Evolutionary conservation across 2,113 vertebrate species (phyloP).

Genomic region (Fregata magnificens): DNA sequence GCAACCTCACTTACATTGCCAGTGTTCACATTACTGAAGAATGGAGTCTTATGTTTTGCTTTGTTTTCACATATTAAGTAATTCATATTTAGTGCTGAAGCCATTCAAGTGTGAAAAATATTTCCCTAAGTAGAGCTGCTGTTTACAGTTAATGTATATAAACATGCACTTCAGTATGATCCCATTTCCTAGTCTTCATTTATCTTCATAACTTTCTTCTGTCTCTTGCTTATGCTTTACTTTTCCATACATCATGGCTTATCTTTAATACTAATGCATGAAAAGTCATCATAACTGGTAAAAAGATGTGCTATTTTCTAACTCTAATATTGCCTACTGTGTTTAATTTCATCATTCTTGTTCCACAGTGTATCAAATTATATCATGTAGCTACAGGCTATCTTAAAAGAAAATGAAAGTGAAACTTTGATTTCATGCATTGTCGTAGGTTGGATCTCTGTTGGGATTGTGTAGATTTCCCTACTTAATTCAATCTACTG

Average conservation of each 20-base stretch:
- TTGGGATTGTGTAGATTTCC: neutral
- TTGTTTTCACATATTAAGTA: neutral
- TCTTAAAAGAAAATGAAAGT: slow-evolving; percentile 3
- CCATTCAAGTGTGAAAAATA: slow-evolving; percentile 9
- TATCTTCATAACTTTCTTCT: neutral
- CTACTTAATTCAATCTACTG: slow-evolving; percentile 10
- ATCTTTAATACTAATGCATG: slow-evolving; percentile 4
- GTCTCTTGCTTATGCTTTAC: neutral
- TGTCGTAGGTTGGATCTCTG: neutral
- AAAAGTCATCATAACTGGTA: neutral
- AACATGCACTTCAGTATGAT: neutral
- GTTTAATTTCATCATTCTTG: neutral
- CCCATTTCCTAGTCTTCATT: neutral
- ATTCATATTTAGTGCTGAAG: slow-evolving; percentile 11
- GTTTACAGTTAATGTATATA: neutral
- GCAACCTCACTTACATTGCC: slow-evolving; percentile 17
- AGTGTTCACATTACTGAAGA: slow-evolving; percentile 15
- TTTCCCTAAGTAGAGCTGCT: neutral
- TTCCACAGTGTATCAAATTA: neutral
- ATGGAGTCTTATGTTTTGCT: neutral
- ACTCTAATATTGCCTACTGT: neutral
- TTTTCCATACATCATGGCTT: neutral
- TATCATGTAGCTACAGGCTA: neutral
- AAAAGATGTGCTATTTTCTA: neutral
- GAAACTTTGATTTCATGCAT: neutral